phyloP scores from a whole-genome alignment of 2,888 invertebrate species.

The Acanthosepion pharaonis region DNA sequence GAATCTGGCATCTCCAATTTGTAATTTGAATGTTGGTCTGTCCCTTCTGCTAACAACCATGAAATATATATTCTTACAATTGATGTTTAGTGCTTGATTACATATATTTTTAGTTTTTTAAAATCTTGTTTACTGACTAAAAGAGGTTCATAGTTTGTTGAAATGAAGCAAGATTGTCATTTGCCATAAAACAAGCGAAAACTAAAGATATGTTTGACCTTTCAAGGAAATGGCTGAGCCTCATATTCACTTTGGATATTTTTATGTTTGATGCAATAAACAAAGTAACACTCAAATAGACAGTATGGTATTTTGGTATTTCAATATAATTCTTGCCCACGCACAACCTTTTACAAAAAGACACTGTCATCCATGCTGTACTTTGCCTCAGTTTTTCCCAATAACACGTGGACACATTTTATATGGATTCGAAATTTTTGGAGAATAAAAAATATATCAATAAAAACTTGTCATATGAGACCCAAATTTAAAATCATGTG shows the following conservation, averaged over 20 bases:
- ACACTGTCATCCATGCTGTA: not conserved
- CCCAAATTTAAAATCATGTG: not conserved
- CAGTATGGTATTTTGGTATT: not conserved
- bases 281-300: not conserved
- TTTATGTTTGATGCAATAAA: not conserved
- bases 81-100: not conserved
- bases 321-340: not conserved
- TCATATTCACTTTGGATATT: not conserved
- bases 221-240: not conserved
- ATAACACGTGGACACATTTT: not conserved
- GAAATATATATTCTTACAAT: not conserved
- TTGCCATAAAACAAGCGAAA: not conserved
- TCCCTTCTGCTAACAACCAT: no score
- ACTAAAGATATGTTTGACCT: not conserved
- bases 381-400: not conserved
- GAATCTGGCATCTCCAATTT: no score
- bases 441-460: slow-evolving; percentile 4
- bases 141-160: not conserved
- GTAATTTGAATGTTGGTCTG: no score
- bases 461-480: not conserved
- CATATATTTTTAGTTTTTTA: not conserved
- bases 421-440: not conserved
- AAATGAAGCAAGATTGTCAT: not conserved
- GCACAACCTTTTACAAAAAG: not conserved
- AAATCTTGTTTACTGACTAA: not conserved